Evolutionary conservation across 2,888 invertebrate genomes (phyloP).

Genomic region (Acholoe squamosa): DNA sequence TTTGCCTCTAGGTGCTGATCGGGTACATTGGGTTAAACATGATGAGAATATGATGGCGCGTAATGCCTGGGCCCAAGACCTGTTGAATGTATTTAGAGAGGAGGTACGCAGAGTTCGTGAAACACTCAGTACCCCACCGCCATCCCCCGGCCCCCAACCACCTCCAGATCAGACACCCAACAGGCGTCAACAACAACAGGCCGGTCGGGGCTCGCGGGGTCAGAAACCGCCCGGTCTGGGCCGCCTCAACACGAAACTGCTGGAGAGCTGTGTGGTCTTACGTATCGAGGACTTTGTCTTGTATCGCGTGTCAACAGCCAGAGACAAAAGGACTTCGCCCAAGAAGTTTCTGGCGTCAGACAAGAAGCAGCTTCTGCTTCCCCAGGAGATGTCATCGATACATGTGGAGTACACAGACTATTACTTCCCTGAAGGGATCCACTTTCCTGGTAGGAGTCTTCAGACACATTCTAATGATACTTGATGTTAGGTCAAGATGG

Average conservation of each 20-base stretch:
- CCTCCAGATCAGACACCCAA: neutral
- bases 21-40: constrained; percentile 94
- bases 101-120: constrained; percentile 85
- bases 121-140: constrained; percentile 52
- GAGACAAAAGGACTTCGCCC: constrained; percentile 85
- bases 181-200: constrained; percentile 22
- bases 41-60: constrained; percentile 88
- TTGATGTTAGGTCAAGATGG: too few relatives aligned
- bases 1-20: constrained; percentile 87
- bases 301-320: constrained; percentile 88
- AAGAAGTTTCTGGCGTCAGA: constrained; percentile 89
- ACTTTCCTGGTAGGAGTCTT: constrained; percentile 80
- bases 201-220: constrained; percentile 71
- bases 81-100: constrained; percentile 91
- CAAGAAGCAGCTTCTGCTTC: constrained; percentile 90
- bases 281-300: constrained; percentile 95
- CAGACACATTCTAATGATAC: neutral
- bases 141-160: constrained; percentile 73
- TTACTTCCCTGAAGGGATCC: constrained; percentile 90
- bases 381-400: constrained; percentile 94
- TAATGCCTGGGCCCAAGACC: constrained; percentile 92
- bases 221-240: neutral
- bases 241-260: constrained; percentile 85
- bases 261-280: constrained; percentile 95
- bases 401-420: constrained; percentile 98